Conservation (phyloP, 2,113 vertebrate species). For the Etheostoma cragini region DNA sequence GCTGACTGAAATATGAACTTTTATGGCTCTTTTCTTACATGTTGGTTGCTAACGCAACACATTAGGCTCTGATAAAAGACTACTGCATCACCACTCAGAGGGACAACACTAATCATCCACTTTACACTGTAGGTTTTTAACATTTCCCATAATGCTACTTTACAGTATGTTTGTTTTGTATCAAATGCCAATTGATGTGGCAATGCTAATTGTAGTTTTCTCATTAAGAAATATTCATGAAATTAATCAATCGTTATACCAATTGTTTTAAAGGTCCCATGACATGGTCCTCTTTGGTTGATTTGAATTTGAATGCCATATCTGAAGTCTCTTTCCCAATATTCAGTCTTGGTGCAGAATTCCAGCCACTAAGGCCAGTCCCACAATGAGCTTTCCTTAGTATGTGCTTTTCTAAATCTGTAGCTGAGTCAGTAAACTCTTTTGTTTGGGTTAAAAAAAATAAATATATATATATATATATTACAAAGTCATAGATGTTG, state of each 20-base stretch:
- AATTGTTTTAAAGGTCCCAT: too few relatives aligned
- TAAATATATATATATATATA: too few relatives aligned
- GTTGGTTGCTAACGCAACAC: not conserved
- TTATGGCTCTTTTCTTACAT: constrained; percentile 20
- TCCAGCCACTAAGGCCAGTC: too few relatives aligned
- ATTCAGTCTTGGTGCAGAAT: too few relatives aligned
- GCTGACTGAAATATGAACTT: constrained; percentile 37
- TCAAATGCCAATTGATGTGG: not conserved
- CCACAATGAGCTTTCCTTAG: too few relatives aligned
- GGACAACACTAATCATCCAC: not conserved
- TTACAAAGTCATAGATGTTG: not conserved
- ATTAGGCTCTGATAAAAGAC: constrained; percentile 24
- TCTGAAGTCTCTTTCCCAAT: too few relatives aligned
- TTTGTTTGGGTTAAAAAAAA: not conserved
- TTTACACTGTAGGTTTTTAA: not conserved
- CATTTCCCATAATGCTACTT: not conserved
- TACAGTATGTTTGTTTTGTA: not conserved
- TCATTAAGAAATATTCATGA: not conserved
- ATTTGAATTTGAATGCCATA: too few relatives aligned
- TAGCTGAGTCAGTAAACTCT: too few relatives aligned
- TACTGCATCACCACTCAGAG: not conserved
- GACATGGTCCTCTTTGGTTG: too few relatives aligned
- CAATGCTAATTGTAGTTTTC: not conserved
- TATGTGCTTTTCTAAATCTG: too few relatives aligned
- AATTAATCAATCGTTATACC: not conserved